Evolutionary conservation across 2,113 vertebrate genomes (phyloP), one percentile per base, ranked within the genome.

Genomic region (Bucco capensis): DNA sequence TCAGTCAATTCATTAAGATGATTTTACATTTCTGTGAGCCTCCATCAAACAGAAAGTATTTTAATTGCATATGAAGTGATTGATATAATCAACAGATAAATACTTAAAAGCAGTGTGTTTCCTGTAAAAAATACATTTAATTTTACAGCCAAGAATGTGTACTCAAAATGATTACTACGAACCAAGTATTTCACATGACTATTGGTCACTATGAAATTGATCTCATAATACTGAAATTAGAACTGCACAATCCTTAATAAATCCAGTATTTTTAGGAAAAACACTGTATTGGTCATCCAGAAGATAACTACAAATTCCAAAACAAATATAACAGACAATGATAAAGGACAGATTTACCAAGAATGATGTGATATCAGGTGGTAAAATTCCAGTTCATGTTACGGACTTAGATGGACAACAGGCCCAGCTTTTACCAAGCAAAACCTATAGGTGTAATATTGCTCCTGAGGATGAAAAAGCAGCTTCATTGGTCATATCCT

Each of bases 11-110:
- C 67, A 77, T 91, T 79, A 93, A 51, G 12, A 56, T 82, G 3
- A 65, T 50, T 83, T 61, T 78, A 46, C 17, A 61, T 84, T 93
- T 77, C 49, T 92, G 12, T 62, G 22, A 69, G 35, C 19, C 44
- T 95, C 37, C 33, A 35, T 92, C 47, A 90, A 50, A 77, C 56
- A 15, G 42, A 93, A 95, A 94, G 35, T 50, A 80, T 80, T 95
- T 82, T 92, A 91, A 88, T 93, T 95, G 81, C 65, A 62, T 90
- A 86, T 64, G 67, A 50, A 40, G 31, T 73, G 46, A 95, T 25
- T 80, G 82, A 88, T 89, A 10, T 40, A 79, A 93, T 89, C 57
- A 83, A 81, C 47, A 93, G 70, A 90, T 66, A 94, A 61, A 75
- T 86, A 89, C 87, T 82, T 95, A 64, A 84, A 91, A 91, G 13